Percentiles rank a stretch among this genome's conserved stretches.
Conservation (phyloP, 2,888 invertebrate genomes). For the Cantharis rustica region DNA sequence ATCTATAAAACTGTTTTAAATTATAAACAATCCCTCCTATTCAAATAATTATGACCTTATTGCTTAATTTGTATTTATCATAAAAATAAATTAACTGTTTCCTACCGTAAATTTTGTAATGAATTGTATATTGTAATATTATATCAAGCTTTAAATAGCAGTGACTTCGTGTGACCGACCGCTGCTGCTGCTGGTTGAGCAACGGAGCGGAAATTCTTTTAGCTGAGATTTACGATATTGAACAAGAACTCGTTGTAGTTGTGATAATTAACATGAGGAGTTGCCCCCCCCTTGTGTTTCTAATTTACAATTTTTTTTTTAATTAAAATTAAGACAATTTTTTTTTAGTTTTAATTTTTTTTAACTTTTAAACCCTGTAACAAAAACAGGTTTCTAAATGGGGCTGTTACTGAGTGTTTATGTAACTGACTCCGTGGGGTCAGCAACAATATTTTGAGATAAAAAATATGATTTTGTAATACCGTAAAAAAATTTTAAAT, state of each 20-base stretch:
- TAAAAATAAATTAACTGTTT: not conserved
- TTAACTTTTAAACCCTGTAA: too few species aligned
- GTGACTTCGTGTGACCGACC: not conserved
- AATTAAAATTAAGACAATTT: too few species aligned
- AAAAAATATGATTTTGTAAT: too few species aligned
- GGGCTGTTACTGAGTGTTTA: too few species aligned
- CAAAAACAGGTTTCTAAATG: too few species aligned
- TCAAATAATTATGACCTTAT: not conserved
- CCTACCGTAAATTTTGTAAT: not conserved
- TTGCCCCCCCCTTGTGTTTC: too few species aligned
- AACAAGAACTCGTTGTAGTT: not conserved
- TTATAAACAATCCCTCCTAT: not conserved
- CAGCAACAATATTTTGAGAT: too few species aligned
- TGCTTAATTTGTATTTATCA: not conserved
- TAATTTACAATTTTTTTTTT: too few species aligned
- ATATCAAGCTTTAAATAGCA: not conserved
- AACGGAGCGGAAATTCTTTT: not conserved
- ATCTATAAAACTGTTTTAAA: not conserved
- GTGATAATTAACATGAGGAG: not conserved
- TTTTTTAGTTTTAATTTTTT: too few species aligned
- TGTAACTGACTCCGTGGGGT: too few species aligned
- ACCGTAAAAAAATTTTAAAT: too few species aligned
- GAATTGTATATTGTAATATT: not conserved
- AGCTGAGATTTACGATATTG: not conserved
- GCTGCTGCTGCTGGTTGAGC: not conserved